Evolutionary conservation across 2,113 vertebrate species (phyloP).

Genomic region (Dinomys branickii): DNA sequence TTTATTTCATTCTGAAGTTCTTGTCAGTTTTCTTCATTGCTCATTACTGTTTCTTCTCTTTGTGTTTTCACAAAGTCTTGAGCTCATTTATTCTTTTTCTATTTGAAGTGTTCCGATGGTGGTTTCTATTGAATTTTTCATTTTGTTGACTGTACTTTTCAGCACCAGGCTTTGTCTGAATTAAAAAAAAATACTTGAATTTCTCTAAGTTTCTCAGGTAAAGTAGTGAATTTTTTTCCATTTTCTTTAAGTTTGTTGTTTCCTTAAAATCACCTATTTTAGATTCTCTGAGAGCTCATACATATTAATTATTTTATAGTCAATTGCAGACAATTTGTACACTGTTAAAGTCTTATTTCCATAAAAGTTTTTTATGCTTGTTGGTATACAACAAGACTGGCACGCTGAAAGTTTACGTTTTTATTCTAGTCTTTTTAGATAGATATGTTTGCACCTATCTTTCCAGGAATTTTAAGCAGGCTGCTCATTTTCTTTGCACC

Average conservation of each 20-base stretch:
- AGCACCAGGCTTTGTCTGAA: neutral
- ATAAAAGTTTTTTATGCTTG: neutral
- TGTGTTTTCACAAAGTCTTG: neutral
- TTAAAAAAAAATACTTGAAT: neutral
- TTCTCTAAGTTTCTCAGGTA: neutral
- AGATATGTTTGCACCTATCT: neutral
- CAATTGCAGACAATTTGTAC: neutral
- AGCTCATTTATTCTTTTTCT: neutral
- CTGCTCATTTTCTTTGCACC: neutral
- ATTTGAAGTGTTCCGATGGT: neutral
- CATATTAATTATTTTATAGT: neutral
- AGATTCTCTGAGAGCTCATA: neutral
- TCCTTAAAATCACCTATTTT: neutral
- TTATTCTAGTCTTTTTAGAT: neutral
- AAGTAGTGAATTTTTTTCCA: neutral
- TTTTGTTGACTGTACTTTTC: neutral
- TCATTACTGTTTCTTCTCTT: neutral
- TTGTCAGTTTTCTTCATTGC: neutral
- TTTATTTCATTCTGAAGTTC: neutral
- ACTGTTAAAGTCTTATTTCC: neutral
- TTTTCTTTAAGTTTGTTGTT: neutral
- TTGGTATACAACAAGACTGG: neutral
- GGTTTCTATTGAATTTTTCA: neutral
- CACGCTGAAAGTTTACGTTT: neutral
- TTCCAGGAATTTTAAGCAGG: neutral